phyloP scores from a whole-genome alignment of 2,888 invertebrate species.

The Prosopocoilus inquinatus region DNA sequence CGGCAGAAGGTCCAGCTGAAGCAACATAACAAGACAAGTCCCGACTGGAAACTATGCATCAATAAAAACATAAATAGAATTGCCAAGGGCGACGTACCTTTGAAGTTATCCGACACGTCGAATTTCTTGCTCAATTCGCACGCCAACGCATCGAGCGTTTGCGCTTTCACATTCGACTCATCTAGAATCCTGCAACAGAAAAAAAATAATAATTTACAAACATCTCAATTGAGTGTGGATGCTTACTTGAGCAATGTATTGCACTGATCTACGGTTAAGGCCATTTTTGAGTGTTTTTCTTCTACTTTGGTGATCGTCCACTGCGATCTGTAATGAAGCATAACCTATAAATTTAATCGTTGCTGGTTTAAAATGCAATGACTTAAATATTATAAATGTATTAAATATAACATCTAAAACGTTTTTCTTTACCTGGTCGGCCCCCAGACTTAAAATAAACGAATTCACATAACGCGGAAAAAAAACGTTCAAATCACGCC shows the following conservation, averaged over 20 bases:
- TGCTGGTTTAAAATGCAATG: too few species aligned
- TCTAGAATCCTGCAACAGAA: conserved; percentile 60
- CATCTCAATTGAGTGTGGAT: not conserved
- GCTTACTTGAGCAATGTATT: conserved; percentile 52
- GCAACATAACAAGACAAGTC: conserved; percentile 59
- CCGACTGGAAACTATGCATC: conserved; percentile 52
- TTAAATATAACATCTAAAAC: too few species aligned
- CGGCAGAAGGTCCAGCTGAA: conserved; percentile 69
- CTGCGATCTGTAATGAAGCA: not conserved
- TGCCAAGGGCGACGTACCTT: conserved; percentile 50
- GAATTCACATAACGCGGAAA: too few species aligned
- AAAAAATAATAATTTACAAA: conserved; percentile 20
- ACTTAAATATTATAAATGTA: too few species aligned
- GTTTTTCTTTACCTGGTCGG: too few species aligned
- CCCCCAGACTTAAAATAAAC: too few species aligned
- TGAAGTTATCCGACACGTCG: conserved; percentile 74
- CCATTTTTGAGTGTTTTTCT: conserved; percentile 40
- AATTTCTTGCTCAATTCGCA: conserved; percentile 77
- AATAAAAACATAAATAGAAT: conserved; percentile 22
- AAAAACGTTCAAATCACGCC: too few species aligned
- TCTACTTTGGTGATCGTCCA: too few species aligned
- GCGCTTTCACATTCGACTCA: conserved; percentile 70
- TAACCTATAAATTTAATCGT: not conserved
- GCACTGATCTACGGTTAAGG: conserved; percentile 54
- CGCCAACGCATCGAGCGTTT: conserved; percentile 73